Evolutionary conservation across 2,888 invertebrate genomes (phyloP), one percentile per base, ranked within the genome.

Genomic region (Aphodius sticticus): DNA sequence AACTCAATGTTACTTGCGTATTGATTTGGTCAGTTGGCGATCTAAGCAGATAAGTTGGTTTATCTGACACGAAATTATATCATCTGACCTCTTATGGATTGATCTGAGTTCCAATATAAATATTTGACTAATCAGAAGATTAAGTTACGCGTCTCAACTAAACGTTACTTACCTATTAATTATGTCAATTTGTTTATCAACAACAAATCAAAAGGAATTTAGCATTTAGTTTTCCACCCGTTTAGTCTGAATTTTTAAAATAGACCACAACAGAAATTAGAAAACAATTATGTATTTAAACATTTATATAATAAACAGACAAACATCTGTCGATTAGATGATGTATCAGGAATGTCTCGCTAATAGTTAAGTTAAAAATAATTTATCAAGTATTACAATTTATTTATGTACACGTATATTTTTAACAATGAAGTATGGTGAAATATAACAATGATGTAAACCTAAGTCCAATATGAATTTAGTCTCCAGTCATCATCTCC

Each of bases 401-500:
- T n/a, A 69, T 26, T 78, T 26, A n/a, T 69, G 37, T 76, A 37
- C 71, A 75, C 9, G 76, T 78, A 12, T 69, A 35, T 78, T 35
- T 78, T 78, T 7, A 14, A 12, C 16, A 69, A 14, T 70, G 15
- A 38, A 16, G 72, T 77, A 35, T 76, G 37, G 16, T 35, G 14
- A 78, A 12, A 76, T 35, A 35, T n/a, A 53, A 77, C 38, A 77
- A 77, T 71, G 37, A 72, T 14, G 26, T 35, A n/a, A n/a, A 71
- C n/a, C 16, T 77, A 77, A 35, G 36, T 71, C 70, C 75, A 26
- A 74, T 26, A 12, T n/a, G 35, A 74, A 74, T 84, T 93, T 94
- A 96, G 90, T 96, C 96, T 87, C 96, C 96, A 87, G 96, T 96
- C 96, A 96, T 96, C 96, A 96, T 96, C 91, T 96, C 96, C 96